These are phyloP conservation scores for Agonopterix subpropinquella DNA, from an alignment of 2,888 invertebrate species.

Conservation along the genomic window DNA sequence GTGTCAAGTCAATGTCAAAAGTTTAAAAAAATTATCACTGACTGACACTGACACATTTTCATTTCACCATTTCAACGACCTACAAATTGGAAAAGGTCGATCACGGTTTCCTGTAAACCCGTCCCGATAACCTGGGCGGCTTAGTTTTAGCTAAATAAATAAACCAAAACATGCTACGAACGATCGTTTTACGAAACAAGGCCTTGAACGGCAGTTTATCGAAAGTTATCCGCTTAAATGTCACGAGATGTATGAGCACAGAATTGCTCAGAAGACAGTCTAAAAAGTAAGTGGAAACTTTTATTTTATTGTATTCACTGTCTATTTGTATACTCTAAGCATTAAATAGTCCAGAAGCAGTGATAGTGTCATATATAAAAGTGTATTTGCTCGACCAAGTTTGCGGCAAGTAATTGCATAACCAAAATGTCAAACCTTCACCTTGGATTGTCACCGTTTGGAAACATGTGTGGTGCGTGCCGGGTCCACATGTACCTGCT, in stretches of 20 bases:
- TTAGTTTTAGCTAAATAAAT: slow-evolving; percentile 34
- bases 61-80: slow-evolving; percentile 41
- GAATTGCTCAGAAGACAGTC: slow-evolving; percentile 77
- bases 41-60: slow-evolving; percentile 4
- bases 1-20: no score
- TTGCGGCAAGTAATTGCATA: slow-evolving; percentile 57
- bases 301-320: slow-evolving; percentile 8
- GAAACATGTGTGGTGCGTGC: no score
- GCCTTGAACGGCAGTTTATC: slow-evolving; percentile 69
- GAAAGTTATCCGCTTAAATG: slow-evolving; percentile 75
- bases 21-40: not conserved
- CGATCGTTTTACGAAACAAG: slow-evolving; percentile 82
- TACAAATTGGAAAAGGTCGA: slow-evolving; percentile 69
- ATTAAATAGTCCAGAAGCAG: not conserved
- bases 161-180: slow-evolving; percentile 80
- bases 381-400: slow-evolving; percentile 7
- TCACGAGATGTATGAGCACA: slow-evolving; percentile 76
- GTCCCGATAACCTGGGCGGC: slow-evolving; percentile 61
- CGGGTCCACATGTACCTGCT: no score
- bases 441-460: slow-evolving; percentile 20
- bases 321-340: not conserved
- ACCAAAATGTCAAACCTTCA: slow-evolving; percentile 57
- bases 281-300: slow-evolving; percentile 69
- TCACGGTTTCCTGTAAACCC: slow-evolving; percentile 41
- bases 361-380: slow-evolving; percentile 3